These are phyloP conservation scores for Hylomyscus alleni DNA, from an alignment of 2,797 vertebrate species.

Conservation along the genomic window DNA sequence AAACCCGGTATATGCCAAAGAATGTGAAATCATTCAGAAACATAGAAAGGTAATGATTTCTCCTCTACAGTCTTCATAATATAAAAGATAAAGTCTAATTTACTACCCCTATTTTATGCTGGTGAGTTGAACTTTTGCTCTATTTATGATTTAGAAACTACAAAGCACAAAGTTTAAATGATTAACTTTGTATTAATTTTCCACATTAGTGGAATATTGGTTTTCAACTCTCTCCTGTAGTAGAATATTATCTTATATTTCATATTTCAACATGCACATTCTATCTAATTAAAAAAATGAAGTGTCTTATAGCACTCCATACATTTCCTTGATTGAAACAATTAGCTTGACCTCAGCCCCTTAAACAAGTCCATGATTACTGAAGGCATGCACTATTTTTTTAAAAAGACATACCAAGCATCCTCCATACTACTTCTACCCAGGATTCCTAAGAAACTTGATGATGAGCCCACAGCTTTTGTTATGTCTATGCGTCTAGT, in stretches of 20 bases:
- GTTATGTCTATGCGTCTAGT: neutral
- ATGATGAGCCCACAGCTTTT: neutral
- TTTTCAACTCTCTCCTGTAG: neutral
- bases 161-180: neutral
- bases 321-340: neutral
- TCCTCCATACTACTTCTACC: neutral
- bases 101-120: neutral
- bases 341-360: neutral
- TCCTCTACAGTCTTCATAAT: neutral
- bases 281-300: neutral
- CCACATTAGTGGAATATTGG: no score
- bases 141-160: neutral
- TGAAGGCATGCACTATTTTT: neutral
- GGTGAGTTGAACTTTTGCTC: neutral
- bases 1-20: neutral
- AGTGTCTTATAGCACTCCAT: neutral
- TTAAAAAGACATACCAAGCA: neutral
- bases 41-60: neutral
- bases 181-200: neutral
- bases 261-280: neutral
- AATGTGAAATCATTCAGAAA: neutral
- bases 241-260: constrained; percentile 10
- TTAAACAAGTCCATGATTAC: neutral
- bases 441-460: neutral
- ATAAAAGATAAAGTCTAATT: neutral